Evolutionary conservation across 2,888 invertebrate genomes (phyloP), one percentile per base, ranked within the genome.

Genomic region (Folsomia manolachei): DNA sequence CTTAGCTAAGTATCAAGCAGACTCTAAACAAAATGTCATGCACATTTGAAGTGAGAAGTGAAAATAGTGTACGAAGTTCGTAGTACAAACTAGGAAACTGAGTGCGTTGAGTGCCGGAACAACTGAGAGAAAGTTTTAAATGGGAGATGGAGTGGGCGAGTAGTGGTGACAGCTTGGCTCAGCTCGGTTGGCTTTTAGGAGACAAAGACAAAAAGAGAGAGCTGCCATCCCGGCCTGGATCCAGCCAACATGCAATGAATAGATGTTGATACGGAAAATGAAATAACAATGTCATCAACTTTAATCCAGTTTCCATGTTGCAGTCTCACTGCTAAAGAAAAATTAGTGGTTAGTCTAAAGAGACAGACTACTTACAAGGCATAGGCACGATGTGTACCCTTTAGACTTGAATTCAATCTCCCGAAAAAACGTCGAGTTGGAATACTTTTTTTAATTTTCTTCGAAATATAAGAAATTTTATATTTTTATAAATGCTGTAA

Each of bases 281-380:
- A 69, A 65, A 63, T 61, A 71, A 61, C 25, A 62, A 71, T 76
- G 75, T 75, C 77, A 75, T 75, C 71, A 77, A 79, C 75, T 79
- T 79, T 79, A 79, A 79, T 79, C 78, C 79, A 79, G 77, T 79
- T 79, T 79, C 75, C 78, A 69, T 79, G 77, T 79, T 77, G 75
- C 71, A 70, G 66, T 63, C 65, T 66, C 69, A 68, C 72, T 69
- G 14, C n/a, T 71, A 75, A 70, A 72, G 75, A 75, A 76, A 75
- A 75, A 75, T 75, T 64, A 64, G 73, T 69, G 71, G 71, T 76
- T 74, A 69, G 67, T 69, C 23, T 51, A 66, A 27, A 66, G 51
- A 51, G 39, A 27, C n/a, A n/a, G n/a, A n/a, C n/a, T n/a, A n/a
- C n/a, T n/a, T n/a, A n/a, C 56, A 21, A 56, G 56, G 56, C 18